Evolutionary conservation across 2,888 invertebrate genomes (phyloP), one percentile per base, ranked within the genome.

Genomic region (Euplagia quadripunctaria): DNA sequence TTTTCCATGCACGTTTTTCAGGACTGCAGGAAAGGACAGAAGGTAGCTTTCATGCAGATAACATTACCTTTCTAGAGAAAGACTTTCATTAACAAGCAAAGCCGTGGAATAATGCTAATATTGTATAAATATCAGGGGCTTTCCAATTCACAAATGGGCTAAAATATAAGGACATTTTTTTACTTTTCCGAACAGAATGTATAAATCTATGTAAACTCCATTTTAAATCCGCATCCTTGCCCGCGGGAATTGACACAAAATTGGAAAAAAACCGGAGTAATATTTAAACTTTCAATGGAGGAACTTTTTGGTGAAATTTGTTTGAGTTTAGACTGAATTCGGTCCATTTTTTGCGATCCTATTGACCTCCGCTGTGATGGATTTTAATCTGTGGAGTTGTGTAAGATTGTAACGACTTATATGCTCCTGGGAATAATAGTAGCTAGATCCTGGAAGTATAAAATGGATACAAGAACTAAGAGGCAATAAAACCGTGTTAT

Each of bases 231-330:
- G 51, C 14, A 49, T 31, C 3, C 8, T 31, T 31, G 0, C 31
- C 46, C 61, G 0, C 4, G 63, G 41, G 63, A 51, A 16, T 51
- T 65, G 75, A 65, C 72, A 70, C 20, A 11, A 42, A 11, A n/a
- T 64, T 70, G 63, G 46, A 68, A 77, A 16, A 8, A 9, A 8
- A 9, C n/a, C 1, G 11, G 46, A 70, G 71, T 58, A 51, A 70
- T 73, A 69, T 64, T 70, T 20, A 70, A 81, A 79, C 70, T 79
- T 81, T 12, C 43, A 79, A 72, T 51, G 73, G 41, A 4, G 1
- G 0, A 79, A 81, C 51, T 81, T 81, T 68, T 73, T n/a, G 16
- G 68, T 65, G 16, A 31, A 69, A 72, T 78, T 31, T 78, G 72
- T 78, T 68, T 72, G 58, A 70, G 70, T 64, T 72, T 58, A 7